A percentile compares a stretch with the other conserved stretches of the same genome.
Evolutionary conservation across 2,797 vertebrate genomes (phyloP).

Genomic region (Ispidina lecontei): DNA sequence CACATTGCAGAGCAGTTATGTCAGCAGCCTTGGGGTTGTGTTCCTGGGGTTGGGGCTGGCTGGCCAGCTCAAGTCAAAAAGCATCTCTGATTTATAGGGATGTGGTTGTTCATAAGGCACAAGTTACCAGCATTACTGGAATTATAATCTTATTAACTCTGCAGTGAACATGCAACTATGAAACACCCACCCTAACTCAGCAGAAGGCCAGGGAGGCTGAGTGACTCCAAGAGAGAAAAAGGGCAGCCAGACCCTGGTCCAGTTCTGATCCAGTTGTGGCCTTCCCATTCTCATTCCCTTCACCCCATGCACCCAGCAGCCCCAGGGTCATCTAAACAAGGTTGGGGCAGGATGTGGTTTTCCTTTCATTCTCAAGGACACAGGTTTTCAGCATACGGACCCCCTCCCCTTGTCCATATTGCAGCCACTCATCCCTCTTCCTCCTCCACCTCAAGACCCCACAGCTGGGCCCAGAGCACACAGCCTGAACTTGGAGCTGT

Average conservation of each 20-base stretch:
- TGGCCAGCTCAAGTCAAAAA: not conserved
- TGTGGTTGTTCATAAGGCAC: conserved; percentile 21
- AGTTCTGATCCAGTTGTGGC: not conserved
- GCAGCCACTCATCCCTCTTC: not conserved
- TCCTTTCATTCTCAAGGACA: not conserved
- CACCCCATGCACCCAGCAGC: not conserved
- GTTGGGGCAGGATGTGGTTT: not conserved
- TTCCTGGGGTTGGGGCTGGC: not conserved
- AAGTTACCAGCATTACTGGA: conserved; percentile 24
- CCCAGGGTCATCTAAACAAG: not conserved
- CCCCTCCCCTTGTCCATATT: not conserved
- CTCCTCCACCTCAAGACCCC: not conserved
- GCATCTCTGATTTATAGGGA: conserved; percentile 20
- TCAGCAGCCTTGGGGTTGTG: conserved; percentile 11
- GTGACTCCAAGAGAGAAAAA: not conserved
- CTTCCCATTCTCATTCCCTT: not conserved
- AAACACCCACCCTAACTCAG: not conserved
- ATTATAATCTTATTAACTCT: conserved; percentile 46
- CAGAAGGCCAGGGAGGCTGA: not conserved
- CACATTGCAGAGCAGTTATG: not conserved
- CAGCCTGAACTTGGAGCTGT: conserved; percentile 38
- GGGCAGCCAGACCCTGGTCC: not conserved
- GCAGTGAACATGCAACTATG: too few species aligned
- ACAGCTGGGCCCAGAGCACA: not conserved
- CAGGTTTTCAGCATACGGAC: not conserved